phyloP scores from a whole-genome alignment of 1,140 invertebrate genomes.

The Spodoptera frugiperda region DNA sequence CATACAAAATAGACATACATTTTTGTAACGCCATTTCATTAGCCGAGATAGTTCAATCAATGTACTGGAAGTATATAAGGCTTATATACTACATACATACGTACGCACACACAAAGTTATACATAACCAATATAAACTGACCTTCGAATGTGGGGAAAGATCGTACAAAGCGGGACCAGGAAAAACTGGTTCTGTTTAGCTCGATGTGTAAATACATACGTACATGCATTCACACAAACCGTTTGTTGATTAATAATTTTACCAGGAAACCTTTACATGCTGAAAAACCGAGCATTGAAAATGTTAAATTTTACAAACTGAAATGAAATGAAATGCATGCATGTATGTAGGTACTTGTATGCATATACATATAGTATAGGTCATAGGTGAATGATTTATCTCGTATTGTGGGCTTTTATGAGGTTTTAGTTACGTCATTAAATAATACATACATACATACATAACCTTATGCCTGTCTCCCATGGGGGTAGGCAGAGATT shows the following conservation, averaged over 20 bases:
- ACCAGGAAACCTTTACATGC: constrained; percentile 16
- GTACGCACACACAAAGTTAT: background rate
- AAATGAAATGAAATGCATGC: background rate
- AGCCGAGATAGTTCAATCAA: constrained; percentile 10
- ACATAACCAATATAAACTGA: no score
- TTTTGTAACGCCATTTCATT: background rate
- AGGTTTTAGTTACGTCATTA: background rate
- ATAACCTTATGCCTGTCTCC: no score
- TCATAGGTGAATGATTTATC: constrained; percentile 19
- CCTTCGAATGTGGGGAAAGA: no score
- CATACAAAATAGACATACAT: background rate
- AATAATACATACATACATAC: no score
- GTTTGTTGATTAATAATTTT: constrained; percentile 36
- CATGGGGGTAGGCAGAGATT: no score
- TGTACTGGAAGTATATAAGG: constrained; percentile 9
- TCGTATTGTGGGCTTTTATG: background rate
- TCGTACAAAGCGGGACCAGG: no score
- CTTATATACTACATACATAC: constrained; percentile 13
- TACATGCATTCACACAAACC: constrained; percentile 3
- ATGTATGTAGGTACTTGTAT: background rate
- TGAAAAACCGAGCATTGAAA: constrained; percentile 32
- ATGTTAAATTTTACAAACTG: constrained; percentile 15
- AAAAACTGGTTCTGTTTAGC: no score
- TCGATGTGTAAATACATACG: background rate
- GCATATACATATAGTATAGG: no score